Percentiles rank a stretch among this genome's conserved stretches.
Evolutionary conservation across 2,113 vertebrate species (phyloP).

Genomic region (Piprites chloris): DNA sequence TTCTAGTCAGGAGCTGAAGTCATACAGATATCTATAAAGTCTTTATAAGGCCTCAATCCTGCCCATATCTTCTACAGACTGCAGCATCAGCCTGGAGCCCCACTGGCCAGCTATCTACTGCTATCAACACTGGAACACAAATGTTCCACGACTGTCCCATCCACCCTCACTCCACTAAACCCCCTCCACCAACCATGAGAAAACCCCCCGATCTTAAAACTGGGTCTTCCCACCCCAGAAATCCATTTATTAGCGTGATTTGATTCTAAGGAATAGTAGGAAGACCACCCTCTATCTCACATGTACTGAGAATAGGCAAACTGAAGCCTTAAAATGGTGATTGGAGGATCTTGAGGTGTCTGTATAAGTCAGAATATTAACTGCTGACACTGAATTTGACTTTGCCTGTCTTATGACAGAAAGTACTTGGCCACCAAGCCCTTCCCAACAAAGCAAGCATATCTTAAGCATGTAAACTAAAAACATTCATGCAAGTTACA

Average conservation of each 20-base stretch:
- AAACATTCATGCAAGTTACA: neutral
- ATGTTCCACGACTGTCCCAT: rapidly evolving
- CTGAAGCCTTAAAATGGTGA: neutral
- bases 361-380: neutral
- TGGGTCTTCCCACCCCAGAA: neutral
- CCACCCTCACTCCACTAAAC: neutral
- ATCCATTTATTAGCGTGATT: neutral
- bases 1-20: neutral
- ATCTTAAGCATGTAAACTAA: neutral
- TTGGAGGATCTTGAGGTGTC: neutral
- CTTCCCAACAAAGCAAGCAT: neutral
- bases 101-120: neutral
- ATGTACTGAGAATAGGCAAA: neutral
- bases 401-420: neutral
- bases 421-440: neutral
- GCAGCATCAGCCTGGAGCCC: neutral
- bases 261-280: neutral
- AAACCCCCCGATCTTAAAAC: neutral
- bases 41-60: neutral
- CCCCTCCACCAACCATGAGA: rapidly evolving
- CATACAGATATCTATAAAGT: neutral
- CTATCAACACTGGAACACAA: neutral
- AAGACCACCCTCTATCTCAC: neutral
- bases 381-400: neutral
- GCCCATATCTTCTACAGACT: neutral